Conservation (phyloP, 2,113 vertebrate species). For the Lepidothrix coronata region DNA sequence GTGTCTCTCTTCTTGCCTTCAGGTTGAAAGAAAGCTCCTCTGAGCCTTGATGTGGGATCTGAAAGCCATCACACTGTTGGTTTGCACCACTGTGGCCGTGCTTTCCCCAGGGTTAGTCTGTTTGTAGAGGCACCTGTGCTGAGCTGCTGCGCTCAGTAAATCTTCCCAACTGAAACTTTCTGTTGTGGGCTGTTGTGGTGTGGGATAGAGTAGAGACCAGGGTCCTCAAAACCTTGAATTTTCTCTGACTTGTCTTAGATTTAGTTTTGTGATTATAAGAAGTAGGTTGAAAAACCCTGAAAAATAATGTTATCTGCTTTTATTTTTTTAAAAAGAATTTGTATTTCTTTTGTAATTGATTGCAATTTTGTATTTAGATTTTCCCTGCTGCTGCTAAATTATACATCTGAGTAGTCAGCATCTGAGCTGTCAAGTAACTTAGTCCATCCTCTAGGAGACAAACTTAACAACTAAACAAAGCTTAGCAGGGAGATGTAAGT, state of each 20-base stretch:
- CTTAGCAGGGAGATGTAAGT: background rate
- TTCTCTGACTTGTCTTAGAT: background rate
- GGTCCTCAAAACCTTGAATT: background rate
- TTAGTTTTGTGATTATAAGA: background rate
- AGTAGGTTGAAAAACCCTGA: background rate
- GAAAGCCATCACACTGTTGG: background rate
- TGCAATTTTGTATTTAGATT: background rate
- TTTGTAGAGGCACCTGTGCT: conserved; percentile 26
- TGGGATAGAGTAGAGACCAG: background rate
- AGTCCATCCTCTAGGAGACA: background rate
- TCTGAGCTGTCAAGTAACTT: background rate
- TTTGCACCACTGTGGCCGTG: background rate
- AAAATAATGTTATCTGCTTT: background rate
- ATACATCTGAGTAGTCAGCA: background rate
- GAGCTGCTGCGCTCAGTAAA: background rate
- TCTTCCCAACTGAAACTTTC: conserved; percentile 6
- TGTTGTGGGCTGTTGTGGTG: background rate
- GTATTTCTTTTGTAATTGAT: background rate
- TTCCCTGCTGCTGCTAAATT: background rate
- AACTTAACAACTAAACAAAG: background rate
- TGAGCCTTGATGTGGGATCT: background rate
- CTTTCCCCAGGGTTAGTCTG: background rate
- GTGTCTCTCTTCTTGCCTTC: background rate
- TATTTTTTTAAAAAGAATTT: background rate
- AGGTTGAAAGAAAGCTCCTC: background rate